Conservation (phyloP, 2,888 invertebrate genomes). For the Thymelicus lineola region DNA sequence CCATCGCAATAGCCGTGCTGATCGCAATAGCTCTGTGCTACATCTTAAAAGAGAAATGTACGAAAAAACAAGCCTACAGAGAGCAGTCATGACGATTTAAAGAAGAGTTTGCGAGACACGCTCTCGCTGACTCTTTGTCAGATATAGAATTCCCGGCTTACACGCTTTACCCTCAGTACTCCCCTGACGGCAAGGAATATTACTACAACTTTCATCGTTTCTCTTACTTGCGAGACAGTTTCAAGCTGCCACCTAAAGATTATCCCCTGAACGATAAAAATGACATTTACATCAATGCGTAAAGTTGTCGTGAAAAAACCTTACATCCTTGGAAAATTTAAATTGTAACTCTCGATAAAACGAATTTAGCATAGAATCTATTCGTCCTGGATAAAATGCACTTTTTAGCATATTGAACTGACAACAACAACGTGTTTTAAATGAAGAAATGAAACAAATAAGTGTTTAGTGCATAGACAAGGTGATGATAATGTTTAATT, state of each 20-base stretch:
- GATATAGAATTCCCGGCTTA: conserved; percentile 71
- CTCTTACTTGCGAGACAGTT: conserved; percentile 72
- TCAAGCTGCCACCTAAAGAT: conserved; percentile 76
- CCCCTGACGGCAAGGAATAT: conserved; percentile 78
- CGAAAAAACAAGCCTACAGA: conserved; percentile 89
- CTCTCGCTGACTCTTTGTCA: conserved; percentile 73
- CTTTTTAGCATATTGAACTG: neutral
- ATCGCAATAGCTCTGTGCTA: conserved; percentile 94
- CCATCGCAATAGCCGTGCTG: conserved; percentile 91
- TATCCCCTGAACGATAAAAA: conserved; percentile 66
- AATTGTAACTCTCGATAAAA: conserved; percentile 30
- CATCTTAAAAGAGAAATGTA: conserved; percentile 92
- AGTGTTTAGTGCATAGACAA: conserved; percentile 31
- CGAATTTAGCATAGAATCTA: conserved; percentile 40
- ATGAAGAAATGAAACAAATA: conserved; percentile 6
- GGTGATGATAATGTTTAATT: conserved; percentile 6
- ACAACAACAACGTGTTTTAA: neutral
- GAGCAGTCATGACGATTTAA: conserved; percentile 88
- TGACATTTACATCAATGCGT: conserved; percentile 77
- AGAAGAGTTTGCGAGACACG: conserved; percentile 79
- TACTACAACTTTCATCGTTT: conserved; percentile 80
- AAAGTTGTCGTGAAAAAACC: conserved; percentile 46
- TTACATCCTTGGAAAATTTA: neutral
- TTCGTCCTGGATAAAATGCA: conserved; percentile 37
- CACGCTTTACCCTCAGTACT: conserved; percentile 77